A percentile compares a stretch with the other conserved stretches of the same genome.
Evolutionary conservation across 1,140 invertebrate genomes (phyloP).

Genomic region (Drosophila paulistorum): DNA sequence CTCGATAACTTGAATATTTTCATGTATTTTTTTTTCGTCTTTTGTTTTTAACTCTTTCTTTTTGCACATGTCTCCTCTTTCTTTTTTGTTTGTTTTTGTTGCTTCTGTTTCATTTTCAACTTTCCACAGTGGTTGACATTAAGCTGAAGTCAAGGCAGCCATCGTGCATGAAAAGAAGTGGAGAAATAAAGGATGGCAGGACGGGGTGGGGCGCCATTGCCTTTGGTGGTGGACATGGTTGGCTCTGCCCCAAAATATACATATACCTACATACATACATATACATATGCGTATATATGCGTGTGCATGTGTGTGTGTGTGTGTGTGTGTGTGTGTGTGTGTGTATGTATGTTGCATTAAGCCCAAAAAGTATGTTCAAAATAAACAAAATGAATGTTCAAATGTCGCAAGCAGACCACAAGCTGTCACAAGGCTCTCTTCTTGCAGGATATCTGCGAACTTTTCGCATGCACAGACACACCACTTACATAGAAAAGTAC

Average conservation of each 20-base stretch:
- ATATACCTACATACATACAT: not conserved
- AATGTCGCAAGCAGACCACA: constrained; percentile 77
- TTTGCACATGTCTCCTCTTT: not conserved
- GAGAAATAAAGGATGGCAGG: not conserved
- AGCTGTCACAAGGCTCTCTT: constrained; percentile 70
- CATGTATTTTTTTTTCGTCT: not conserved
- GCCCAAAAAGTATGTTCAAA: constrained; percentile 62
- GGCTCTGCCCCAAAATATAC: constrained; percentile 1
- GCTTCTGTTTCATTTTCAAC: not conserved
- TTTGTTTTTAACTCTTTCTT: not conserved
- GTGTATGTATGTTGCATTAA: constrained; percentile 38
- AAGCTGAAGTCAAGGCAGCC: constrained; percentile 10
- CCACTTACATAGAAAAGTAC: constrained; percentile 1
- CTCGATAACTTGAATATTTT: no score
- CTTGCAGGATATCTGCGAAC: constrained; percentile 47
- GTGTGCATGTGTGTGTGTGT: no score
- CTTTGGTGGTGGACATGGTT: constrained; percentile 10
- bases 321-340: no score
- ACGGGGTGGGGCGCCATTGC: not conserved
- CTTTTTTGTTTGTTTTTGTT: not conserved
- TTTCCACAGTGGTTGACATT: constrained; percentile 13
- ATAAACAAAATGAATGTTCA: constrained; percentile 76
- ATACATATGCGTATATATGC: not conserved
- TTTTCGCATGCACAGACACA: constrained; percentile 24
- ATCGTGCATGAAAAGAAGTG: constrained; percentile 2